Evolutionary conservation across 2,888 invertebrate species (phyloP), one percentile per base, ranked within the genome.

Genomic region (Homarus gammarus): DNA sequence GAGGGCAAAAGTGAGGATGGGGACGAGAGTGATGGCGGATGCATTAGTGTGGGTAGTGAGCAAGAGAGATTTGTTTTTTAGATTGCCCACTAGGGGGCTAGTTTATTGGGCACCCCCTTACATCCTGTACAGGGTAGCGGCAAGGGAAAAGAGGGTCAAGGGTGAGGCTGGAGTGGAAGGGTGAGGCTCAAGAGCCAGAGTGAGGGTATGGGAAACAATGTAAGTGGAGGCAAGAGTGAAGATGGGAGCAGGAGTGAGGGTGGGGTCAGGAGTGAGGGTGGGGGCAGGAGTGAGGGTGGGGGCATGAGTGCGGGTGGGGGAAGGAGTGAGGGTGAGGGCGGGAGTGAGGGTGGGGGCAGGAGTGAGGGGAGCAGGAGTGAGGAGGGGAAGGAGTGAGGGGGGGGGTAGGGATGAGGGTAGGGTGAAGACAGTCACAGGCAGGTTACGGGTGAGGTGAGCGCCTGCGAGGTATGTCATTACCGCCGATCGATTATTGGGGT

Each of bases 401-500:
- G 72, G 44, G 22, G 31, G 40, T n/a, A 44, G 44, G 40, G 44
- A 31, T 27, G 40, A 40, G 75, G 27, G 40, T 18, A 33, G 38
- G 36, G 38, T 44, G 44, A 12, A 44, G 6, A 44, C 44, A 44
- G 44, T 44, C n/a, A 44, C 44, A 44, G 72, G 22, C 33, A 27
- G 31, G 22, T n/a, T 22, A 38, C 38, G 40, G 27, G 75, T 40
- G 40, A 38, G 38, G 75, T 38, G 75, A 75, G 40, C 75, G 75
- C 40, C 75, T 75, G 75, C 75, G 75, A 75, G 75, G 75, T 40
- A 75, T 75, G 40, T 75, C 75, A 75, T 75, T 75, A 40, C 75
- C 38, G 27, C 38, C 44, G 22, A 75, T 75, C 75, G 75, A 75
- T 75, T 75, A 75, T 75, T 75, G 75, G 75, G 75, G 75, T 75